These are phyloP conservation scores for Dendrocincla tyrannina DNA, from an alignment of 2,797 vertebrate species.

Conservation along the genomic window DNA sequence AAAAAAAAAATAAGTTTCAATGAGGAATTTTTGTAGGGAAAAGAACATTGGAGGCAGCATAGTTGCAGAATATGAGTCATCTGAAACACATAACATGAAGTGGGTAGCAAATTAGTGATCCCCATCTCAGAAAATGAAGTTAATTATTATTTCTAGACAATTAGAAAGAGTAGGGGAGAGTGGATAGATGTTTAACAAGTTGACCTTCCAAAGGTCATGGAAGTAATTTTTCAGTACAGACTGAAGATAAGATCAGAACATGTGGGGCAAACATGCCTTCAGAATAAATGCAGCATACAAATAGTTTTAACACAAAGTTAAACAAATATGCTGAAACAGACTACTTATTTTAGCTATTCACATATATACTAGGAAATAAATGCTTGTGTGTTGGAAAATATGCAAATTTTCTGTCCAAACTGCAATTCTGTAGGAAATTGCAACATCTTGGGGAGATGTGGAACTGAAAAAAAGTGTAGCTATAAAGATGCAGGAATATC, in stretches of 20 bases:
- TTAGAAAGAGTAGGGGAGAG: conserved; percentile 32
- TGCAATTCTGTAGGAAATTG: neutral
- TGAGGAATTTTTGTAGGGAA: neutral
- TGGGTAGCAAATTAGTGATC: neutral
- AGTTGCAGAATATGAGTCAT: neutral
- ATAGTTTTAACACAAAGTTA: neutral
- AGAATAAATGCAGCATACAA: neutral
- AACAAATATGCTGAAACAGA: neutral
- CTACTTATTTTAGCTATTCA: neutral
- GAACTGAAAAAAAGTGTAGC: neutral
- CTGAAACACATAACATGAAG: neutral
- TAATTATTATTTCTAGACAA: conserved; percentile 63
- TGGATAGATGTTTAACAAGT: conserved; percentile 63
- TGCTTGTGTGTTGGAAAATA: neutral
- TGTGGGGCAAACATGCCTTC: neutral
- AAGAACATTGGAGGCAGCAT: neutral
- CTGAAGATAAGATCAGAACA: conserved; percentile 59
- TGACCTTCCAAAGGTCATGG: conserved; percentile 63
- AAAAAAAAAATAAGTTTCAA: neutral
- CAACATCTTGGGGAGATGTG: neutral
- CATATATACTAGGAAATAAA: neutral
- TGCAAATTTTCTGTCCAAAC: neutral
- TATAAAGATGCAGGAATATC: neutral
- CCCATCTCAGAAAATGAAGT: conserved; percentile 39
- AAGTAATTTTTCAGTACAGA: conserved; percentile 18